Conservation (phyloP, 2,113 vertebrate genomes). For the Odocoileus virginianus region DNA sequence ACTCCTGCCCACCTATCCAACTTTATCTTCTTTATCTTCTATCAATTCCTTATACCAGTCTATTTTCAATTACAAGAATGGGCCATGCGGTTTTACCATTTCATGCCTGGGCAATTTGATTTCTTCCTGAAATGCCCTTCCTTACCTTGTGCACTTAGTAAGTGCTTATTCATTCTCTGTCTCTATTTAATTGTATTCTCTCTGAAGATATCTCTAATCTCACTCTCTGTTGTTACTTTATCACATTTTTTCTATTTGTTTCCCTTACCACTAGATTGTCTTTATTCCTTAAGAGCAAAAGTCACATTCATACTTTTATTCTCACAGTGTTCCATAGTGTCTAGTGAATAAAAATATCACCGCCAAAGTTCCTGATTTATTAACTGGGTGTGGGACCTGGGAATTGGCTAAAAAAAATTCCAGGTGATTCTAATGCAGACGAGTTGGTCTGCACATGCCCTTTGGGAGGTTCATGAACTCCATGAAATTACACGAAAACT, state of each 20-base stretch:
- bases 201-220: slow-evolving; percentile 1
- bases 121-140: slow-evolving; percentile 15
- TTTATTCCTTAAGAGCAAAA: slow-evolving; percentile 18
- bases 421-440: background rate
- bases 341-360: background rate
- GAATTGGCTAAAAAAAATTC: background rate
- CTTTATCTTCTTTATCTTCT: background rate
- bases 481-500: background rate
- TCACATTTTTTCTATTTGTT: background rate
- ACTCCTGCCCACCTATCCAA: background rate
- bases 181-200: background rate
- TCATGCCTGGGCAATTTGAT: background rate
- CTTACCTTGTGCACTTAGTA: background rate
- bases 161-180: background rate
- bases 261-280: background rate
- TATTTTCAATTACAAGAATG: background rate
- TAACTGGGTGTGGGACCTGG: background rate
- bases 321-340: background rate
- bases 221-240: background rate
- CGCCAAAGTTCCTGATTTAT: background rate
- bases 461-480: background rate
- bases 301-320: background rate
- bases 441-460: background rate
- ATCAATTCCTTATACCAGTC: background rate
- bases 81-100: background rate